Percentiles rank a stretch among this genome's conserved stretches.
phyloP scores from a whole-genome alignment of 2,888 invertebrate species.

The Hemicrepidius hirtus region DNA sequence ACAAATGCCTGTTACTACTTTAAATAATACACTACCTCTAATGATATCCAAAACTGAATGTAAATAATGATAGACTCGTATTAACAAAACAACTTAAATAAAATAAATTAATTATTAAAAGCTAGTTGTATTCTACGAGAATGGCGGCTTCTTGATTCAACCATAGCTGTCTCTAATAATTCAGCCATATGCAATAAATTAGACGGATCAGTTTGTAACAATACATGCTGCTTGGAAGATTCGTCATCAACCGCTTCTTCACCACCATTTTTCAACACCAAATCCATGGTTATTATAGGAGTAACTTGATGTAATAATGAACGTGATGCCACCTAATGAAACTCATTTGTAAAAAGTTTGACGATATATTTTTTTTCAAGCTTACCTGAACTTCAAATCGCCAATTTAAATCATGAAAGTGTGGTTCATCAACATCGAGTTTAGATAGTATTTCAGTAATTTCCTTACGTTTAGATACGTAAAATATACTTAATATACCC shows the following conservation, averaged over 20 bases:
- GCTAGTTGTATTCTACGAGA: conserved; percentile 68
- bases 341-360: neutral
- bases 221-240: conserved; percentile 69
- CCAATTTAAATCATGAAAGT: conserved; percentile 79
- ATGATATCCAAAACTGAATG: too few species aligned
- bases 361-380: too few species aligned
- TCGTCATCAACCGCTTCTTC: conserved; percentile 63
- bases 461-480: conserved; percentile 75
- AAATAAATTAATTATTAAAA: conserved; percentile 62
- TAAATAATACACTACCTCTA: too few species aligned
- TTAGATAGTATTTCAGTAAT: conserved; percentile 73
- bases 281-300: conserved; percentile 77
- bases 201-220: conserved; percentile 77
- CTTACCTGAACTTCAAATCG: conserved; percentile 78
- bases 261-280: conserved; percentile 67
- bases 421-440: conserved; percentile 71
- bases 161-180: conserved; percentile 78
- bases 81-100: too few species aligned
- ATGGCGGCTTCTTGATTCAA: conserved; percentile 76
- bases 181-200: conserved; percentile 78
- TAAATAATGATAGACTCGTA: too few species aligned
- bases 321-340: conserved; percentile 74
- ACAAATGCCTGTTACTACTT: too few species aligned
- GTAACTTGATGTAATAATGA: conserved; percentile 76
- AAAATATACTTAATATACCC: conserved; percentile 76